Evolutionary conservation across 2,888 invertebrate genomes (phyloP), one percentile per base, ranked within the genome.

Genomic region (Lepas anatifera): DNA sequence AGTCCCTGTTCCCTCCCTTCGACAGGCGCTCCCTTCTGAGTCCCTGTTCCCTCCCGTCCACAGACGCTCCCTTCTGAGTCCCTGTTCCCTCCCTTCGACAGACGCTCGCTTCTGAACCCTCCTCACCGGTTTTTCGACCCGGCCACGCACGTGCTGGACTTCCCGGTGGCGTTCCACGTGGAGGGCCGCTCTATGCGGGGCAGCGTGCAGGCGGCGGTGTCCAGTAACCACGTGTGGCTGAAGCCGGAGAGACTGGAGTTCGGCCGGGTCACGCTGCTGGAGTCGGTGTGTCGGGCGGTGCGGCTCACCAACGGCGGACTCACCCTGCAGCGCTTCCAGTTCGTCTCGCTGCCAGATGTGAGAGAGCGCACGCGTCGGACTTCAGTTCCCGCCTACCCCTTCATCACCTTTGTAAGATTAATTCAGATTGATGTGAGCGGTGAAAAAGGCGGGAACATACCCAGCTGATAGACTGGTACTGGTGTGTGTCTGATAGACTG

Each of bases 121-220:
- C 58, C 58, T 8, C 58, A 58, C 35, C 58, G 58, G 18, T 58
- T 58, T 35, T 58, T 58, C 58, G 58, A 58, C 58, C 58, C 58
- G 35, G 58, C 18, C 58, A 58, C 58, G 35, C 58, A 58, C 58
- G 35, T 58, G 32, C 58, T 58, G 22, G 58, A 58, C 58, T 58
- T 58, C 35, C 58, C 58, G 22, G 58, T 58, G 22, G 32, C 58
- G 35, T 58, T 58, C 35, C 58, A 35, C 35, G 58, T 58, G 58
- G 35, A 32, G 2, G 32, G 35, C 35, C 32, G 22, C 58, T 35
- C 58, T 25, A 32, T 58, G 10, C 18, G 32, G 8, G 58, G 58
- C 58, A 35, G 32, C 6, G 35, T 58, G 7, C 58, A 58, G 58
- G 58, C 58, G 58, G 58, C 58, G 2, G 58, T 58, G 16, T 58